Evolutionary conservation across 2,113 vertebrate species (phyloP), one percentile per base, ranked within the genome.

Genomic region (Corythoichthys haematopterus): DNA sequence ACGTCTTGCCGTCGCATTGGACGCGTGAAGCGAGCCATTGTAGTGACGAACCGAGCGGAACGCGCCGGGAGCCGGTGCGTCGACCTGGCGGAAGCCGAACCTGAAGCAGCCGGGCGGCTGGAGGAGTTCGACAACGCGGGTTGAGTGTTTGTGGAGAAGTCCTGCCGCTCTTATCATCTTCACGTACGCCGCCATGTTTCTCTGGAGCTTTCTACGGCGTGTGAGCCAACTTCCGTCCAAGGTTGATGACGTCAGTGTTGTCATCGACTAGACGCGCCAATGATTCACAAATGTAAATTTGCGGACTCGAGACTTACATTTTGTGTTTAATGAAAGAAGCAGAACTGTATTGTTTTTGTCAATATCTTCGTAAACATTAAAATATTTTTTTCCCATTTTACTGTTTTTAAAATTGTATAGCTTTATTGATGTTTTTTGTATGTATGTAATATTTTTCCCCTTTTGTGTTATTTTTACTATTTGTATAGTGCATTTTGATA

Each of bases 181-280:
- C 80, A 83, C 59, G 82, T 76, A 88, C 8, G 83, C 50, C 1
- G 87, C 88, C 91, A 93, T 91, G 73, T 88, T 86, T 70, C 45
- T 81, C 88, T 90, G 38, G 85, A 89, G 79, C 5, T 35, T 88
- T 88, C 88, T 66, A 47, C 28, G 2, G 48, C 70, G 80, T 4
- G 68, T 78, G 68, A 77, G 40, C 0, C 28, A 16, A 6, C 37
- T 80, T 84, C 83, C 77, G 85, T 66, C 88, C 38, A 33, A 4
- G 14, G 10, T 69, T 89, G 80, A 89, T 90, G 78, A 86, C 85
- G 87, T 55, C 3, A 16, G 6, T 10, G n/a, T 38, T 43, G 28
- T 1, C 62, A 6, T 61, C 20, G 1, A 28, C 20, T 28, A 28
- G 20, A 28, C 20, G 20, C 20, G 0, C 20, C 20, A 28, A 28